Conservation (phyloP, 1,140 invertebrate genomes). For the Littorina saxatilis region DNA sequence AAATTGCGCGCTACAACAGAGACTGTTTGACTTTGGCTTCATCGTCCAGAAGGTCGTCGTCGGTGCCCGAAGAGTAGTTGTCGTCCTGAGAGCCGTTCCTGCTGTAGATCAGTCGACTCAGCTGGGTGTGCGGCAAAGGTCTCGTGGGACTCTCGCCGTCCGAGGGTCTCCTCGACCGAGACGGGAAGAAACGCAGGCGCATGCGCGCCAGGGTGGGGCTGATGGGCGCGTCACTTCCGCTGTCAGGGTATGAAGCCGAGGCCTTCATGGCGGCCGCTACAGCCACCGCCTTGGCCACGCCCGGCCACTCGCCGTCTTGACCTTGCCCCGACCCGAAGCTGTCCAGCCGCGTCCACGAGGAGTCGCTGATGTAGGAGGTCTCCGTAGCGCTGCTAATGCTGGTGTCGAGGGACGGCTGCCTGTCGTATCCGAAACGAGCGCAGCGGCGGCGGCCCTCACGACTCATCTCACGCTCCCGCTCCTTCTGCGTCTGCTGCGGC, state of each 20-base stretch:
- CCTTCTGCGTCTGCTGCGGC: slow-evolving; percentile 26
- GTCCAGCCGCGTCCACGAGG: slow-evolving; percentile 41
- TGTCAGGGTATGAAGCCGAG: slow-evolving; percentile 28
- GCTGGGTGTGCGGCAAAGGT: not conserved
- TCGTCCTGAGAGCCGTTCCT: not conserved
- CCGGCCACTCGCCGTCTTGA: slow-evolving; percentile 33
- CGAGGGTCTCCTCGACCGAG: not conserved
- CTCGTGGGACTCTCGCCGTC: not conserved
- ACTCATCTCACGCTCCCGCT: not conserved
- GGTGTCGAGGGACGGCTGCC: slow-evolving; percentile 47
- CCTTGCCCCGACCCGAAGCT: slow-evolving; percentile 32
- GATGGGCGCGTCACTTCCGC: slow-evolving; percentile 24
- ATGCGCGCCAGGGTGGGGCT: not conserved
- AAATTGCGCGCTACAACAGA: slow-evolving; percentile 28
- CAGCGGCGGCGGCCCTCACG: slow-evolving; percentile 24
- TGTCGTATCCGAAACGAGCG: slow-evolving; percentile 27
- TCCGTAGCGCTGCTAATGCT: slow-evolving; percentile 47
- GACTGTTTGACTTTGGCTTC: slow-evolving; percentile 46
- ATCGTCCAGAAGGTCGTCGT: slow-evolving; percentile 43
- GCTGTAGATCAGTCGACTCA: not conserved
- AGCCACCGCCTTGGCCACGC: not conserved
- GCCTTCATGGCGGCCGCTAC: slow-evolving; percentile 1
- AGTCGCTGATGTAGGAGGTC: slow-evolving; percentile 53
- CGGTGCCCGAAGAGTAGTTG: not conserved
- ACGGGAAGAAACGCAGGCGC: slow-evolving; percentile 9